Evolutionary conservation across 1,140 invertebrate species (phyloP).

Genomic region (Drosophila chauvacae): DNA sequence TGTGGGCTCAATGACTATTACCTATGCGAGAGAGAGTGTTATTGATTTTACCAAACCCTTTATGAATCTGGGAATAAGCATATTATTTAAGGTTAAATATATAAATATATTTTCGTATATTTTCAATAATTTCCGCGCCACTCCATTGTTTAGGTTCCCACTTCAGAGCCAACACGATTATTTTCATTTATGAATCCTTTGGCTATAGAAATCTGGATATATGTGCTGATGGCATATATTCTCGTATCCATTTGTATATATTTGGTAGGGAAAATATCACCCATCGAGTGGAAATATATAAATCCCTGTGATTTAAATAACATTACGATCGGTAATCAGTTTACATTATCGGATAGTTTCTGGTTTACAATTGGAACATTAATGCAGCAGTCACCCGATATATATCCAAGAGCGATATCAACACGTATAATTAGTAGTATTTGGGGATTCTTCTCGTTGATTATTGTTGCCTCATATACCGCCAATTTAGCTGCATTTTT

Average conservation of each 20-base stretch:
- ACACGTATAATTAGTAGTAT: slow-evolving; percentile 97
- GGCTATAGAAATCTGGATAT: slow-evolving; percentile 97
- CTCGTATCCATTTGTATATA: slow-evolving; percentile 95
- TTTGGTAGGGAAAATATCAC: slow-evolving; percentile 96
- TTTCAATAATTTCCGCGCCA: background rate
- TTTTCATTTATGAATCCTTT: slow-evolving; percentile 98
- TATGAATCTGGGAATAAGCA: slow-evolving; percentile 94
- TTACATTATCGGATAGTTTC: slow-evolving; percentile 92
- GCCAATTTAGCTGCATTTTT: slow-evolving; percentile 97
- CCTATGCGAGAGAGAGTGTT: slow-evolving; percentile 95
- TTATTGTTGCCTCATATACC: slow-evolving; percentile 97
- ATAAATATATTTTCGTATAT: slow-evolving; percentile 18
- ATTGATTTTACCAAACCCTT: slow-evolving; percentile 98
- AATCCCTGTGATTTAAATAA: slow-evolving; percentile 93
- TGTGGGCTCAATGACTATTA: slow-evolving; percentile 96
- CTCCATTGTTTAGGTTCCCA: slow-evolving; percentile 89
- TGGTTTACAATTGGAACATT: slow-evolving; percentile 94
- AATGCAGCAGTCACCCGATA: slow-evolving; percentile 94
- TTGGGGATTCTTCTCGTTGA: slow-evolving; percentile 98
- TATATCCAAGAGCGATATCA: slow-evolving; percentile 95
- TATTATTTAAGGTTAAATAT: slow-evolving; percentile 91
- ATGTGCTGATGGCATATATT: slow-evolving; percentile 95
- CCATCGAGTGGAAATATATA: slow-evolving; percentile 95
- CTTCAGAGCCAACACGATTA: slow-evolving; percentile 93
- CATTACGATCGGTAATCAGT: slow-evolving; percentile 95